Percentiles rank a stretch among this genome's conserved stretches.
Evolutionary conservation across 2,113 vertebrate genomes (phyloP).

Genomic region (Picathartes gymnocephalus): DNA sequence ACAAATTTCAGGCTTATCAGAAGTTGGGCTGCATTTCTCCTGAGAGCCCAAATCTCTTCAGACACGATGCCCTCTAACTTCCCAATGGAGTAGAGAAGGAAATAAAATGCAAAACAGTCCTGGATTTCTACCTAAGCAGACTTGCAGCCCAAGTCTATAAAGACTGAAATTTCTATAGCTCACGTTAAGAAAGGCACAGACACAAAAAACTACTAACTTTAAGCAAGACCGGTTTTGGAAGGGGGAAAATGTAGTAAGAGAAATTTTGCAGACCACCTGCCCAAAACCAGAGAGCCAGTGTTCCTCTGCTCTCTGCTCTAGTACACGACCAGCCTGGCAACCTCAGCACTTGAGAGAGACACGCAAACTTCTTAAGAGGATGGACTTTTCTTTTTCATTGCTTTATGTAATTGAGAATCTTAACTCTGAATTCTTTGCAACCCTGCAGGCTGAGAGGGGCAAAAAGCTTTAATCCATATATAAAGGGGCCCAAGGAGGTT

Average conservation of each 20-base stretch:
- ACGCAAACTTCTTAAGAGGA: background rate
- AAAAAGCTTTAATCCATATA: background rate
- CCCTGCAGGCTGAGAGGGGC: background rate
- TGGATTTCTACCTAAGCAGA: background rate
- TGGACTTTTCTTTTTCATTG: background rate
- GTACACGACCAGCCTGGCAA: background rate
- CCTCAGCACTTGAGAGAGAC: background rate
- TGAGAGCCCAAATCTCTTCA: background rate
- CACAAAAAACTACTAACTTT: background rate
- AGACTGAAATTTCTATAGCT: background rate
- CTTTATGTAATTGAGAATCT: background rate
- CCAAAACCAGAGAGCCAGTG: background rate
- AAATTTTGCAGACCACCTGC: background rate
- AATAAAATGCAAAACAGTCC: background rate
- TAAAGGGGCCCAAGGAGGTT: background rate
- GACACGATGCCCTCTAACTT: background rate
- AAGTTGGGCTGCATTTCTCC: background rate
- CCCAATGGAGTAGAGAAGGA: background rate
- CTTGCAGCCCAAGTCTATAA: background rate
- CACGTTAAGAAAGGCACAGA: rapidly evolving
- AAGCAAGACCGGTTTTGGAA: background rate
- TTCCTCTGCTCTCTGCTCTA: background rate
- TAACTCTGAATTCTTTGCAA: background rate
- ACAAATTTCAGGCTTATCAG: background rate
- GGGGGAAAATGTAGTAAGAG: background rate